A percentile compares a stretch with the other conserved stretches of the same genome.
Conservation (phyloP, 2,113 vertebrate genomes). For the Tetrax tetrax region DNA sequence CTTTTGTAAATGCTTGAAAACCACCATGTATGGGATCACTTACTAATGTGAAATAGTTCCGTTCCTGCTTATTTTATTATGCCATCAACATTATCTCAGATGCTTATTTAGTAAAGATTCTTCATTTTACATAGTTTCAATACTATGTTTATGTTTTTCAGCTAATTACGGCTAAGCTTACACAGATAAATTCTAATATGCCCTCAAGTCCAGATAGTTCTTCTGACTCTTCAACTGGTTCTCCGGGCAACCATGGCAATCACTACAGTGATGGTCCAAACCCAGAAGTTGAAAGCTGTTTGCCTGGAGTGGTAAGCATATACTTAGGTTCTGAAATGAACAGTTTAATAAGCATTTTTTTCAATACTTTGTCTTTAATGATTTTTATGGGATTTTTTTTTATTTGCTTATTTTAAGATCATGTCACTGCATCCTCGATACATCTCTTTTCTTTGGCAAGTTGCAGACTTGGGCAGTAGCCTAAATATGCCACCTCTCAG, state of each 20-base stretch:
- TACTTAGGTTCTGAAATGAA: not conserved
- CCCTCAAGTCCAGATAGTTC: slow-evolving; percentile 99
- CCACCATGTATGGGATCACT: rapidly evolving
- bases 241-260: slow-evolving; percentile 98
- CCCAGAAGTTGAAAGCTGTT: slow-evolving; percentile 97
- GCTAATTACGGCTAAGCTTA: slow-evolving; percentile 99
- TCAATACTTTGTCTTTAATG: not conserved
- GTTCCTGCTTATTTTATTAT: not conserved
- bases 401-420: slow-evolving; percentile 81
- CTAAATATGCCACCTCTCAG: slow-evolving; percentile 96
- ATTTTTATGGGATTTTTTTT: not conserved
- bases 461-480: slow-evolving; percentile 95
- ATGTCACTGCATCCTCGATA: slow-evolving; percentile 98
- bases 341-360: not conserved
- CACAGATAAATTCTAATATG: slow-evolving; percentile 99
- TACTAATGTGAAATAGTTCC: not conserved
- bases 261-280: slow-evolving; percentile 98
- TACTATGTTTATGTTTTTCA: slow-evolving; percentile 65
- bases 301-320: slow-evolving; percentile 93
- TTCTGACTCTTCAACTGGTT: slow-evolving; percentile 98
- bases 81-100: not conserved
- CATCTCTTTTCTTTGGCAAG: slow-evolving; percentile 99
- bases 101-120: not conserved
- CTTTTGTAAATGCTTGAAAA: not conserved
- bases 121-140: not conserved